A percentile compares a stretch with the other conserved stretches of the same genome.
Conservation (phyloP, 2,888 invertebrate species). For the Fissipunctia ypsillon region DNA sequence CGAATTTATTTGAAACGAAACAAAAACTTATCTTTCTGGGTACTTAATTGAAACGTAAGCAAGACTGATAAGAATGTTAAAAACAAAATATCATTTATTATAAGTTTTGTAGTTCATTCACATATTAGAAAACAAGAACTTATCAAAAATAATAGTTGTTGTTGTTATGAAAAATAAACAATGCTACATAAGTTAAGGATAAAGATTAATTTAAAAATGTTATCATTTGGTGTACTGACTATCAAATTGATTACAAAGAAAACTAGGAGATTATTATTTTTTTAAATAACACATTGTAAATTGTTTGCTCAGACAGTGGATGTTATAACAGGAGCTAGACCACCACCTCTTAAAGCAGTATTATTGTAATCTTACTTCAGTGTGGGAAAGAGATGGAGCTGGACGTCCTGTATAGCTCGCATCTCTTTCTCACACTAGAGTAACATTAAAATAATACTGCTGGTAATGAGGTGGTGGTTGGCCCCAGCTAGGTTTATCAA, state of each 20-base stretch:
- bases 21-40: constrained; percentile 10
- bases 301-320: neutral
- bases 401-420: too few species aligned
- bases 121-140: constrained; percentile 3
- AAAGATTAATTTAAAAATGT: neutral
- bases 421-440: too few species aligned
- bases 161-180: constrained; percentile 11
- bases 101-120: constrained; percentile 5
- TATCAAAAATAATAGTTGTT: constrained; percentile 3
- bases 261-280: too few species aligned
- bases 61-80: constrained; percentile 9
- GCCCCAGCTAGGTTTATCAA: neutral
- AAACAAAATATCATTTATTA: constrained; percentile 11
- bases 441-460: too few species aligned
- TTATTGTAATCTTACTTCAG: too few species aligned
- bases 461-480: too few species aligned
- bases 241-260: constrained; percentile 10
- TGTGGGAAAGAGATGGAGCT: too few species aligned
- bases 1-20: neutral
- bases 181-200: neutral
- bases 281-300: too few species aligned
- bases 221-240: neutral
- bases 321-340: too few species aligned
- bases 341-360: too few species aligned
- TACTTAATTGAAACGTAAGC: constrained; percentile 13